Percentiles rank a stretch among this genome's conserved stretches.
Conservation (phyloP, 2,888 invertebrate genomes). For the Eumacrocentrus americanus region DNA sequence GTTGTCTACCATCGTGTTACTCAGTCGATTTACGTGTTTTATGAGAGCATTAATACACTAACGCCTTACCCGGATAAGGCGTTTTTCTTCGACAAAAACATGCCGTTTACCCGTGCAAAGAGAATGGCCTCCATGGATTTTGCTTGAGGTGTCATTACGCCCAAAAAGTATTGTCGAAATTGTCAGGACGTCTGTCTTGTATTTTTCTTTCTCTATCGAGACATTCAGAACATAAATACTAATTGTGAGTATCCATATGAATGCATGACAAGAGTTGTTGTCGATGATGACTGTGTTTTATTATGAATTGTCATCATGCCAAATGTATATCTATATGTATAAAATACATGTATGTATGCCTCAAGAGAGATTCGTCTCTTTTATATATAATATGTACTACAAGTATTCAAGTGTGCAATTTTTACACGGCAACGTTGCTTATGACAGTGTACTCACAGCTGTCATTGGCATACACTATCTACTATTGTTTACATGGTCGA, state of each 20-base stretch:
- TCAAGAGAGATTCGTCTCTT: background rate
- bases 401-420: background rate
- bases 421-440: no score
- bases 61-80: background rate
- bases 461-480: background rate
- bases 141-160: slow-evolving; percentile 6
- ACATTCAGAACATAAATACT: background rate
- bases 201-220: background rate
- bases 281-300: no score
- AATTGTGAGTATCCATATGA: background rate
- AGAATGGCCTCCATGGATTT: slow-evolving; percentile 9
- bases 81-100: background rate
- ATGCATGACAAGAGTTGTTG: no score
- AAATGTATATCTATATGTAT: background rate
- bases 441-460: background rate
- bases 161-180: background rate
- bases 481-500: background rate
- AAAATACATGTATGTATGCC: background rate
- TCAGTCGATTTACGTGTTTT: slow-evolving; percentile 29
- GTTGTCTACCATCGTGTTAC: background rate
- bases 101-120: background rate
- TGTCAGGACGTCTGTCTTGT: slow-evolving; percentile 12
- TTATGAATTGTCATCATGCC: background rate
- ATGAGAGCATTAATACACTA: slow-evolving; percentile 12
- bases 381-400: no score